Evolutionary conservation across 2,113 vertebrate genomes (phyloP), one percentile per base, ranked within the genome.

Genomic region (Micromys minutus): DNA sequence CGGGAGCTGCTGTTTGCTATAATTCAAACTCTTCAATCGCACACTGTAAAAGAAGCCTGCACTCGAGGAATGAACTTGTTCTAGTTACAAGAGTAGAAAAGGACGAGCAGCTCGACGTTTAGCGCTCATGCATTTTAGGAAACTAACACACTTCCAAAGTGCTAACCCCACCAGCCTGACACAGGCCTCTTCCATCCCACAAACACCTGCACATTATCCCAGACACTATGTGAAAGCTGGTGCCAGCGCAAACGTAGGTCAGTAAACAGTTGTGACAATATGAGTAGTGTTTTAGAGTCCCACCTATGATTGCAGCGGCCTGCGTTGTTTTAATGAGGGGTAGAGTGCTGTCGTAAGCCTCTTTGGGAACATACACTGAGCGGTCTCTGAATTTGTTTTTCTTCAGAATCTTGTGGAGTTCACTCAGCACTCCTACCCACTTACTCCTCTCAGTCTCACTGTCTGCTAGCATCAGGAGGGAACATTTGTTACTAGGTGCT

Each of bases 271-370:
- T 39, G 55, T 3, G 16, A 55, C 11, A 76, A 57, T 45, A 69
- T 6, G 47, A 74, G 7, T 61, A 39, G 63, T 21, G 50, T 7
- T 36, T 12, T 26, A 75, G 96, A 90, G n/a, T 89, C 63, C 98
- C 98, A 99, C 99, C 99, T 98, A 99, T 99, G 97, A 99, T 99
- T 89, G 99, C 98, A 85, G 99, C 99, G 69, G 99, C 99, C 98
- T 99, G 99, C 2, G 99, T 99, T 34, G 99, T 99, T 98, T 99
- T 99, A 98, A 99, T 99, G 98, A 99, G 99, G 21, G 99, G 99
- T 89, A 99, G 99, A 31, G 99, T 99, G 98, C 99, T 99, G 98
- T 99, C 99, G 77, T 99, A 99, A 29, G 99, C 99, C 98, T 99
- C 99, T 98, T 99, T 99, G 97, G 99, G 99, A 85, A 99, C 98